Evolutionary conservation across 1,140 invertebrate species (phyloP).

Genomic region (Aradophagus sp.): DNA sequence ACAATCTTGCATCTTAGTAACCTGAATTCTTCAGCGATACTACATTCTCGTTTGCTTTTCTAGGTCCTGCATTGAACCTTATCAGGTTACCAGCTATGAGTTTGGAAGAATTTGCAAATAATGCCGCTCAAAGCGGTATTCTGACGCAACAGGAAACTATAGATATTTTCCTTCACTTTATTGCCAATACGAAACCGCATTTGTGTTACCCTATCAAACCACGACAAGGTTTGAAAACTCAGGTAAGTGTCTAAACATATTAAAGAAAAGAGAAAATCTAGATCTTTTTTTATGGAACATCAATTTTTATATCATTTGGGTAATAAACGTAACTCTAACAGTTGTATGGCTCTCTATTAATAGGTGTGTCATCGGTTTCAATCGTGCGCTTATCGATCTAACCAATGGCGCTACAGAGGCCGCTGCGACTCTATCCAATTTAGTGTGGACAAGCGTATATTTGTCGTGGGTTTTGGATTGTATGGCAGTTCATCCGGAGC

Average conservation of each 20-base stretch:
- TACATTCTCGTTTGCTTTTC: constrained; percentile 68
- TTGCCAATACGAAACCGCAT: constrained; percentile 86
- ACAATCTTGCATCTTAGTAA: no score
- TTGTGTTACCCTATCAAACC: constrained; percentile 87
- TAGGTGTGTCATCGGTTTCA: constrained; percentile 95
- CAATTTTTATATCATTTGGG: no score
- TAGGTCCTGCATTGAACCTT: constrained; percentile 87
- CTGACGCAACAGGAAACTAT: constrained; percentile 92
- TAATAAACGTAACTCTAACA: no score
- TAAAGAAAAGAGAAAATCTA: no score
- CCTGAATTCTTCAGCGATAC: no score
- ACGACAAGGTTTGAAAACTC: constrained; percentile 89
- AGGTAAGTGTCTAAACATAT: constrained; percentile 75
- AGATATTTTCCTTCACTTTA: constrained; percentile 93
- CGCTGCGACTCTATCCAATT: constrained; percentile 95
- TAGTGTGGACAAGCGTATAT: constrained; percentile 92
- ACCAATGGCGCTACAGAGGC: constrained; percentile 95
- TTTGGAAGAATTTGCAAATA: constrained; percentile 93
- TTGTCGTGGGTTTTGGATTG: constrained; percentile 92
- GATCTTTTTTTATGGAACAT: no score
- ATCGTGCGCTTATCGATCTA: constrained; percentile 95
- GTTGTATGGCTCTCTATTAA: constrained; percentile 3
- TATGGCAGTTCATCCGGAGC: constrained; percentile 94
- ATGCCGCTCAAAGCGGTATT: constrained; percentile 90
- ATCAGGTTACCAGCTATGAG: constrained; percentile 93